A percentile compares a stretch with the other conserved stretches of the same genome.
Evolutionary conservation across 2,113 vertebrate species (phyloP).

Genomic region (Gadus macrocephalus): DNA sequence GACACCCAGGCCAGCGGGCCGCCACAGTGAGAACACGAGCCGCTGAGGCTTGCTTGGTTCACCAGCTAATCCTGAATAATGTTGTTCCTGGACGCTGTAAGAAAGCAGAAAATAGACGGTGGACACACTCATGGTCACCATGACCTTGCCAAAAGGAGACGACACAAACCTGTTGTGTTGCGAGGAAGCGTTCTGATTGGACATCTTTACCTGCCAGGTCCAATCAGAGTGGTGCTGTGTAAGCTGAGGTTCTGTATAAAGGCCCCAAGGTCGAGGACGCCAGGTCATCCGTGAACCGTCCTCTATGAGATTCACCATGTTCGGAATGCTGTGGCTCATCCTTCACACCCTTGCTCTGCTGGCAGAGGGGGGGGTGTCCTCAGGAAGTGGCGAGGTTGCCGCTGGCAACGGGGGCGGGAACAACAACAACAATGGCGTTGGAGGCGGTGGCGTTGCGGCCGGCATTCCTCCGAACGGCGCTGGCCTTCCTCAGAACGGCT

Average conservation of each 20-base stretch:
- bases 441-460: conserved; percentile 9
- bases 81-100: conserved; percentile 23
- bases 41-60: conserved; percentile 42
- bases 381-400: conserved; percentile 58
- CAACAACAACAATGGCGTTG: conserved; percentile 29
- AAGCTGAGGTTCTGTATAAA: conserved; percentile 44
- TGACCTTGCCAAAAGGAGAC: conserved; percentile 18
- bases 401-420: conserved; percentile 41
- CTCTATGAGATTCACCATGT: conserved; percentile 42
- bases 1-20: conserved; percentile 14
- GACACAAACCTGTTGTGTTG: conserved; percentile 49
- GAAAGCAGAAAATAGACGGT: conserved; percentile 54
- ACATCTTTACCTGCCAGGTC: not conserved
- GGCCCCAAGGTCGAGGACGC: conserved; percentile 21
- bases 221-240: not conserved
- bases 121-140: conserved; percentile 38
- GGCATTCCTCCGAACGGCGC: conserved; percentile 52
- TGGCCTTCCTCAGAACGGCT: not conserved
- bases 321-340: conserved; percentile 51
- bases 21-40: conserved; percentile 31
- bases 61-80: conserved; percentile 56
- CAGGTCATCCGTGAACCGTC: conserved; percentile 12
- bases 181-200: conserved; percentile 58
- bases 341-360: conserved; percentile 40
- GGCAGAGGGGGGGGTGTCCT: conserved; percentile 51